A percentile compares a stretch with the other conserved stretches of the same genome.
These are phyloP conservation scores for Channa maculata DNA, from an alignment of 2,113 vertebrate genomes.

Conservation along the genomic window DNA sequence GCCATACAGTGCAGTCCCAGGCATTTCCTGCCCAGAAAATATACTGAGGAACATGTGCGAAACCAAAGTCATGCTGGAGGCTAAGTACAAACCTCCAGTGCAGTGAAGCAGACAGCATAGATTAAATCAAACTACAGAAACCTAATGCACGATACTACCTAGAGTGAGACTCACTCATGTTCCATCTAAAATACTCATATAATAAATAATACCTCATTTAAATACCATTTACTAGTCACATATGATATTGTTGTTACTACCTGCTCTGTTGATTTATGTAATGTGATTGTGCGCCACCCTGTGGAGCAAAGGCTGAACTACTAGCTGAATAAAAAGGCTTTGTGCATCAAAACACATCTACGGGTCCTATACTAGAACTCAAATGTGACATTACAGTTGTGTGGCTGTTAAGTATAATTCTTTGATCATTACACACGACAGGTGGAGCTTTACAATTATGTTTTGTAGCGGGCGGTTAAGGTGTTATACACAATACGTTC, in stretches of 20 bases:
- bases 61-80: not conserved
- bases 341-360: not conserved
- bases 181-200: not conserved
- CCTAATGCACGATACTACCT: conserved; percentile 39
- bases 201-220: conserved; percentile 47
- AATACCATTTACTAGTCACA: not conserved
- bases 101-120: not conserved
- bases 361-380: not conserved
- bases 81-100: not conserved
- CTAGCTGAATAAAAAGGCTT: conserved; percentile 6
- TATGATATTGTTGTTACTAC: not conserved
- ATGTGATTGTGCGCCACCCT: conserved; percentile 31
- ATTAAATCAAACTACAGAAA: not conserved
- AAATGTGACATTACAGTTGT: no score
- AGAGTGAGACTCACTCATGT: conserved; percentile 22
- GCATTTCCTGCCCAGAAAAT: conserved; percentile 9
- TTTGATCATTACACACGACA: not conserved
- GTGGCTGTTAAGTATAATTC: not conserved
- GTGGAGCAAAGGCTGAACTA: conserved; percentile 47
- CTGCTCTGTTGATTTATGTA: conserved; percentile 2
- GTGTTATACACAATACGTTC: no score
- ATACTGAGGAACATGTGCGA: not conserved
- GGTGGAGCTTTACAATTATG: no score
- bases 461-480: no score
- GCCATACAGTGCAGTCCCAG: not conserved